Base-by-base conservation (phyloP, 2,113 vertebrate species). In the Petroica traversi region DNA sequence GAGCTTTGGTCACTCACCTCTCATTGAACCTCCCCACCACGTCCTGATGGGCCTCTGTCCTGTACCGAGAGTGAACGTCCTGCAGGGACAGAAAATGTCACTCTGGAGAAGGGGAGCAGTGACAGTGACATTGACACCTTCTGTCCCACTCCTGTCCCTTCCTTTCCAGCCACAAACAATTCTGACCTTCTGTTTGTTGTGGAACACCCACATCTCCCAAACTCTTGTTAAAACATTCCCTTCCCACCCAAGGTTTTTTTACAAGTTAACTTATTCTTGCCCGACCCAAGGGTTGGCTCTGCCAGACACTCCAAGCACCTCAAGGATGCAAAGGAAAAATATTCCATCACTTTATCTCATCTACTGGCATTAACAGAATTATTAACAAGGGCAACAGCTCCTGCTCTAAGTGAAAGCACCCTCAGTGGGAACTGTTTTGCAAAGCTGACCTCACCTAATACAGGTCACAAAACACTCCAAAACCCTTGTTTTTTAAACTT, bases 11-110 rank as follows among this genome's bases (percentile, higher is more conserved):
- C 51, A 58, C 95, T 15, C 19, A 99, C 99, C 99, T 99, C 97
- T 99, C 99, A 19, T 99, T 99, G 95, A 99, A 99, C 58, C 99
- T 97, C 86, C 99, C 99, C 33, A 99, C 98, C 80, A 99, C 99
- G 1, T 99, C 99, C 97, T 99, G 99, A 96, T 99, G 99, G 7
- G 99, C 99, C 95, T 99, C 99, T 0, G 99, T 99, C 74, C 99
- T 98, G 75, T 99, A 99, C 5, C 99, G 98, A n/a, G 99, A 98
- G 90, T 99, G 99, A 7, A 99, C 99, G 2, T 99, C 99, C 99
- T 99, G 91, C 29, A 41, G 75, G 14, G 13, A 14, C 26, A 33
- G 14, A 25, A 22, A 55, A 73, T 19, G 5, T 36, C 79, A 62
- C 1, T 13, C 51, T 34, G 26, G 40, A 73, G 48, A 46, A 45